Percentiles rank a stretch among this genome's conserved stretches.
These are phyloP conservation scores for Eristalis pertinax DNA, from an alignment of 2,888 invertebrate genomes.

Conservation along the genomic window DNA sequence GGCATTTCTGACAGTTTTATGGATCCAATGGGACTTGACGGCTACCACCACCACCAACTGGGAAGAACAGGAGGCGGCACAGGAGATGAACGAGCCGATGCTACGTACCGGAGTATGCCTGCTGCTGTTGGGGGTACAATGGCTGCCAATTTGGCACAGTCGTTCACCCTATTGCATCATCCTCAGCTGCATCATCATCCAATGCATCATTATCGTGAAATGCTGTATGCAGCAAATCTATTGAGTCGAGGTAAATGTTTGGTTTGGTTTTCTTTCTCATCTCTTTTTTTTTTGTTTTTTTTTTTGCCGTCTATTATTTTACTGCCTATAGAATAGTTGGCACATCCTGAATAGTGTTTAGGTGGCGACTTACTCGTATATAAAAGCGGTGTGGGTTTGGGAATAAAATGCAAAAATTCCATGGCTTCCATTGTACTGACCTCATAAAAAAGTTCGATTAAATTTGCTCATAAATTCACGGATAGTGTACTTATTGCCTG, in stretches of 20 bases:
- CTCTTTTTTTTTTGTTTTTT: background rate
- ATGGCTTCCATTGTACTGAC: background rate
- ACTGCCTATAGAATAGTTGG: constrained; percentile 36
- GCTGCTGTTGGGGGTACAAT: constrained; percentile 75
- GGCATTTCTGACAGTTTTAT: constrained; percentile 25
- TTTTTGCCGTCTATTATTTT: background rate
- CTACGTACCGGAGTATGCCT: constrained; percentile 20
- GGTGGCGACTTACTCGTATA: background rate
- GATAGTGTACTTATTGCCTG: background rate
- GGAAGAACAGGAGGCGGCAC: constrained; percentile 9
- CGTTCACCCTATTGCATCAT: constrained; percentile 82
- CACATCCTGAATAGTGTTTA: background rate
- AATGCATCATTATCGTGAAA: constrained; percentile 84
- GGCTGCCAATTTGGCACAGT: constrained; percentile 81
- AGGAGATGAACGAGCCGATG: constrained; percentile 11
- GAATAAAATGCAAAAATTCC: background rate
- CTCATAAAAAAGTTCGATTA: background rate
- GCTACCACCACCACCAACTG: constrained; percentile 34
- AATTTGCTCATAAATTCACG: background rate
- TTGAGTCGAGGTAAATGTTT: constrained; percentile 83
- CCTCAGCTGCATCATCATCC: constrained; percentile 78
- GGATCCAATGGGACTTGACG: constrained; percentile 53
- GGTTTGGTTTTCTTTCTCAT: background rate
- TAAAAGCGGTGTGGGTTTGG: background rate
- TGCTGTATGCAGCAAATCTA: constrained; percentile 86